Percentiles rank a stretch among this genome's conserved stretches.
These are phyloP conservation scores for Astreopora myriophthalma DNA, from an alignment of 64 coral and sea anemone species.

Conservation along the genomic window DNA sequence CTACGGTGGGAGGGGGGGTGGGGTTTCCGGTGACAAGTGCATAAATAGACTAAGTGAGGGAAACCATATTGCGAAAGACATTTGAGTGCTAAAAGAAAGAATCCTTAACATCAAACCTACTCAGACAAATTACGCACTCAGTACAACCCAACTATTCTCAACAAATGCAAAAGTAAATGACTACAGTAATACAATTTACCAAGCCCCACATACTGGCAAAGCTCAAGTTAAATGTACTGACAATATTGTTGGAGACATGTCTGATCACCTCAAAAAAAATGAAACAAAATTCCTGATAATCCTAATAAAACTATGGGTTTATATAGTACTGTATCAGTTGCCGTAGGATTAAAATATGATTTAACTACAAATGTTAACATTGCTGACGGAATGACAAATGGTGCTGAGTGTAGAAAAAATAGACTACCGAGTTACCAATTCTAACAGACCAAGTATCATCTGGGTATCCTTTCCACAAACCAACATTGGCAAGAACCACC, in stretches of 20 bases:
- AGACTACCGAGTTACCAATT: conserved; percentile 19
- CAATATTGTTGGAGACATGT: conserved; percentile 11
- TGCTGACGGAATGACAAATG: conserved; percentile 42
- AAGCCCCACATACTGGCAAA: background rate
- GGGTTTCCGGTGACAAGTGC: too few relatives aligned
- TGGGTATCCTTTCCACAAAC: conserved; percentile 23
- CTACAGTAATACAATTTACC: conserved; percentile 2
- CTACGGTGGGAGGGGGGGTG: too few relatives aligned
- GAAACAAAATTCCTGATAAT: conserved; percentile 33
- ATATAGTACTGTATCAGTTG: background rate
- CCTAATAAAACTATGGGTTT: conserved; percentile 34
- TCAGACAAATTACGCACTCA: background rate
- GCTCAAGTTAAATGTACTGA: background rate
- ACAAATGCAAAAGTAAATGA: conserved; percentile 21
- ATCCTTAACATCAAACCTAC: background rate
- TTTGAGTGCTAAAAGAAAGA: too few relatives aligned
- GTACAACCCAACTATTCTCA: background rate
- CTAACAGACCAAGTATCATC: conserved; percentile 30
- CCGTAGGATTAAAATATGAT: conserved; percentile 23
- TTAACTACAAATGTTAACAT: conserved; percentile 39
- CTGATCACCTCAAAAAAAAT: background rate
- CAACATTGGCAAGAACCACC: background rate
- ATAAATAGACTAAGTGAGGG: too few relatives aligned
- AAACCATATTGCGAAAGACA: too few relatives aligned
- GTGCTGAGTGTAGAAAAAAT: conserved; percentile 41